These are phyloP conservation scores for Passer domesticus DNA, from an alignment of 2,113 vertebrate species.

Conservation along the genomic window DNA sequence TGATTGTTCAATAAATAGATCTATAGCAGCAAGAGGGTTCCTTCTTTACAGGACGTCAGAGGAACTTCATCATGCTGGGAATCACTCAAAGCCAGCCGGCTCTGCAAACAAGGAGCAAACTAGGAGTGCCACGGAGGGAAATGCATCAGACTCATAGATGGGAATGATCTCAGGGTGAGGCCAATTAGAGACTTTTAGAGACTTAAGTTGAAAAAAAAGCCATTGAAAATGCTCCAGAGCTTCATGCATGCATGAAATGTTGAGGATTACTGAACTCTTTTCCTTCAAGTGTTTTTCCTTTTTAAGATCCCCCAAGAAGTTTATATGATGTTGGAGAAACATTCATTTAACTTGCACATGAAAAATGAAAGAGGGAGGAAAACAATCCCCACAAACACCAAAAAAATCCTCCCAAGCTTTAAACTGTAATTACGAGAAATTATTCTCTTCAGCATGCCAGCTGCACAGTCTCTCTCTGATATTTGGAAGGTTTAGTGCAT, in stretches of 20 bases:
- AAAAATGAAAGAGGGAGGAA: neutral
- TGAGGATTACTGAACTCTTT: neutral
- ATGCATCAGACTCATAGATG: neutral
- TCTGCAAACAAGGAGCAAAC: neutral
- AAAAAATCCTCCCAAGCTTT: neutral
- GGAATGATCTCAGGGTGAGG: neutral
- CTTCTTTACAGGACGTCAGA: neutral
- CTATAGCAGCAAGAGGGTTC: neutral
- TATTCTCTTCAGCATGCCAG: neutral
- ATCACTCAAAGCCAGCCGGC: neutral
- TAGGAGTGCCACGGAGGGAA: neutral
- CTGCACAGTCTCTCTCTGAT: neutral
- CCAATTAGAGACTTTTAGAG: neutral
- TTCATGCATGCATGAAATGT: neutral
- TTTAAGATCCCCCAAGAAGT: neutral
- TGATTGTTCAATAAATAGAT: conserved; percentile 35
- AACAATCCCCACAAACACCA: neutral
- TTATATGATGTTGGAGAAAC: neutral
- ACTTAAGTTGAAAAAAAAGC: neutral
- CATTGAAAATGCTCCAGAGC: neutral
- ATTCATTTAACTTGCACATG: neutral
- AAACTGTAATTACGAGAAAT: neutral
- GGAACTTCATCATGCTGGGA: neutral
- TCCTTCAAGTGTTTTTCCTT: neutral
- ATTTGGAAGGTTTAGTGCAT: neutral